Evolutionary conservation across 1,140 invertebrate genomes (phyloP), one percentile per base, ranked within the genome.

Genomic region (honey bee (Apis mellifera)): DNA sequence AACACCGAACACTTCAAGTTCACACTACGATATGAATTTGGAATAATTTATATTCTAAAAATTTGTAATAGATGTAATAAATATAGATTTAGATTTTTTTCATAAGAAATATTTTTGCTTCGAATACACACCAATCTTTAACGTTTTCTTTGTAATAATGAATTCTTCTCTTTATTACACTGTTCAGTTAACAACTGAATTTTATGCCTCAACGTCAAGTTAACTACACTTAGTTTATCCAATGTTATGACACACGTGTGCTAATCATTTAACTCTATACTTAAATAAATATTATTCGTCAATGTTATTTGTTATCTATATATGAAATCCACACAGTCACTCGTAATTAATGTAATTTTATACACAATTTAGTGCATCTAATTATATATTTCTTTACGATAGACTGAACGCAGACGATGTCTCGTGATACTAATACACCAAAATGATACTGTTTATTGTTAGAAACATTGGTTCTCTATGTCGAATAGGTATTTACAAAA

Each of bases 181-280:
- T 50, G 21, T 59, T 32, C 26, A 17, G 26, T 23, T 23, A 55
- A 48, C 26, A 80, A 80, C 60, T 74, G 26, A 55, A 54, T 74
- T 80, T 65, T 55, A 55, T 26, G 26, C 19, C 21, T 8, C 1
- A 23, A 42, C 52, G 50, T 64, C 11, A 21, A 52, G 5, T 52
- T 64, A 71, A 26, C 60, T 57, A 52, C n/a, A 52, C 19, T 48
- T 66, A 12, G 23, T 3, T 26, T 68, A 26, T 26, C 32, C 21
- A 19, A 26, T 19, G 42, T n/a, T 57, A 52, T 55, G 23, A 76
- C 78, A 81, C 54, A 32, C 32, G 32, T 42, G 19, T 52, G n/a
- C 65, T 78, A 82, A 80, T 7, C 19, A 59, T 32, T 55, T 26
- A 60, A 42, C 48, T 60, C 19, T 26, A 54, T 48, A 23, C 42